These are phyloP conservation scores for Hydriomena furcata DNA, from an alignment of 2,888 invertebrate species.

Conservation along the genomic window DNA sequence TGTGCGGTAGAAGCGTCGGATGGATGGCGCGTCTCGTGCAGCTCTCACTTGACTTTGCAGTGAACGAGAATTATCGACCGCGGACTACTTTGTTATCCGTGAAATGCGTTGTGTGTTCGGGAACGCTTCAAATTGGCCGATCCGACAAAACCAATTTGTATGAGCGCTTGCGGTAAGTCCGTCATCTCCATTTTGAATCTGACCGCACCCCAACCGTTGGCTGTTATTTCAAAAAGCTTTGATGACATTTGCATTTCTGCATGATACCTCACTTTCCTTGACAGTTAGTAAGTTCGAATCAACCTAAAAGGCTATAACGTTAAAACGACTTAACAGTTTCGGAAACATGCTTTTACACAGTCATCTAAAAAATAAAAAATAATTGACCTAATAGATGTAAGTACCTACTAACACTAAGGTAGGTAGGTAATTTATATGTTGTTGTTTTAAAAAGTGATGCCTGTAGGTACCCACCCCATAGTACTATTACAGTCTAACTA, in stretches of 20 bases:
- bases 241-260: background rate
- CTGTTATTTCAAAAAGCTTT: constrained; percentile 17
- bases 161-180: constrained; percentile 59
- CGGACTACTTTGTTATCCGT: constrained; percentile 62
- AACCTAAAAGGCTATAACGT: too few relatives aligned
- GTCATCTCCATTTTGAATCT: constrained; percentile 37
- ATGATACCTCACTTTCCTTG: too few relatives aligned
- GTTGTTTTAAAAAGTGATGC: too few relatives aligned
- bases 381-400: too few relatives aligned
- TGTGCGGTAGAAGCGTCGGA: constrained; percentile 69
- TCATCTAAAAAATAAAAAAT: too few relatives aligned
- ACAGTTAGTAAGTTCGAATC: too few relatives aligned
- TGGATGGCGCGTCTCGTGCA: constrained; percentile 61
- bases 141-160: constrained; percentile 53
- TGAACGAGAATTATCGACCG: constrained; percentile 76
- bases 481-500: background rate
- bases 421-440: too few relatives aligned
- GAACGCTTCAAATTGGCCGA: constrained; percentile 70
- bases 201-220: constrained; percentile 5
- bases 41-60: constrained; percentile 59
- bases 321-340: too few relatives aligned
- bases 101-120: constrained; percentile 68
- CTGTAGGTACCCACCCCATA: too few relatives aligned
- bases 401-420: too few relatives aligned
- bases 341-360: too few relatives aligned